phyloP scores from a whole-genome alignment of 2,797 vertebrate species.

The Psittacula derbiana region DNA sequence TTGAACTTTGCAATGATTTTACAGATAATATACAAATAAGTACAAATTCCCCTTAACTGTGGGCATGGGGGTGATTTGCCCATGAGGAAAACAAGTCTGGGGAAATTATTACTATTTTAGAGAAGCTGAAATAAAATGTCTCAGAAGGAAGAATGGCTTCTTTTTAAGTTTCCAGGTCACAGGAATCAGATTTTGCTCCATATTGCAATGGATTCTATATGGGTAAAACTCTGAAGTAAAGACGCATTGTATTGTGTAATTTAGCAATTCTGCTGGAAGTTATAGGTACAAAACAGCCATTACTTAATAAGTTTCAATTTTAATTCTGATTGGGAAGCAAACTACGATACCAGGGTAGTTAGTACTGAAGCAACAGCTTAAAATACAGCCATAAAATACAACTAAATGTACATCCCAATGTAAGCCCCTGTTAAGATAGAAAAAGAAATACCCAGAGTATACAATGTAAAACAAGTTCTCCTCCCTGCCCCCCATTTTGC shows the following conservation, averaged over 20 bases:
- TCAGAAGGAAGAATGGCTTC: neutral
- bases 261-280: constrained; percentile 21
- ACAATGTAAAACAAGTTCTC: neutral
- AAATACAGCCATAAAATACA: neutral
- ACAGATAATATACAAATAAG: neutral
- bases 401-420: neutral
- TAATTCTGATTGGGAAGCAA: constrained; percentile 27
- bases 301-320: constrained; percentile 22
- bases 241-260: neutral
- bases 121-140: neutral
- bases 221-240: neutral
- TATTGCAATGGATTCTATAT: neutral
- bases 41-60: neutral
- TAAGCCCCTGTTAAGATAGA: neutral
- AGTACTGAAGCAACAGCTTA: neutral
- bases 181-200: neutral
- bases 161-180: neutral
- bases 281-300: neutral
- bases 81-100: neutral
- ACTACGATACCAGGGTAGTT: neutral
- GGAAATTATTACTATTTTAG: neutral
- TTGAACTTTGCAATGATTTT: neutral
- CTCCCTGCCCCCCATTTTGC: accelerated
- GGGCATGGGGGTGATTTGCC: neutral
- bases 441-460: neutral